Percentiles rank a stretch among this genome's conserved stretches.
Conservation (phyloP, 2,113 vertebrate genomes). For the Tupaia tana region DNA sequence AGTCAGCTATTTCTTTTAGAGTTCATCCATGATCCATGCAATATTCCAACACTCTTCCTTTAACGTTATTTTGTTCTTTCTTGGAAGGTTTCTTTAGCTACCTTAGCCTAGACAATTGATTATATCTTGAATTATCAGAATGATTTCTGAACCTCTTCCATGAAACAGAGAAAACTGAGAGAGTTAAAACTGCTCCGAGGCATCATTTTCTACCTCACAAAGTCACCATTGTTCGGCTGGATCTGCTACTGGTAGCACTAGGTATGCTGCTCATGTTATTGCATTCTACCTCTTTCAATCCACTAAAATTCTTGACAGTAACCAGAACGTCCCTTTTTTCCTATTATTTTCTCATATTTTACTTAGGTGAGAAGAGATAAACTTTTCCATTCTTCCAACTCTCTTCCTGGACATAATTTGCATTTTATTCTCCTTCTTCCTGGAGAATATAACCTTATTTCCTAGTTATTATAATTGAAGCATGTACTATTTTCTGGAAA, state of each 20-base stretch:
- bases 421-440: background rate
- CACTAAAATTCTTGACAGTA: background rate
- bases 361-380: background rate
- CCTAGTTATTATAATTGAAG: background rate
- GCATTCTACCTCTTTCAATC: background rate
- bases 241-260: background rate
- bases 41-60: background rate
- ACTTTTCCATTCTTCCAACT: background rate
- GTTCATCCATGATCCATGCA: background rate
- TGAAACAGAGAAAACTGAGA: background rate
- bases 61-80: background rate
- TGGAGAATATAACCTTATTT: background rate
- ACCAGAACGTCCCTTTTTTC: background rate
- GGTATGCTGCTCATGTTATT: background rate
- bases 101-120: background rate
- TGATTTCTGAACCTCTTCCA: background rate
- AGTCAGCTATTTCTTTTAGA: background rate
- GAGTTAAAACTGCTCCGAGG: background rate
- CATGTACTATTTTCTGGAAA: background rate
- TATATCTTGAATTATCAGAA: background rate
- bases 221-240: background rate
- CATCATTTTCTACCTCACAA: background rate
- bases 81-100: background rate
- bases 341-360: background rate
- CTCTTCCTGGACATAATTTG: background rate